Evolutionary conservation across 1,140 invertebrate species (phyloP), one percentile per base, ranked within the genome.

Genomic region (Danaus melanippus): DNA sequence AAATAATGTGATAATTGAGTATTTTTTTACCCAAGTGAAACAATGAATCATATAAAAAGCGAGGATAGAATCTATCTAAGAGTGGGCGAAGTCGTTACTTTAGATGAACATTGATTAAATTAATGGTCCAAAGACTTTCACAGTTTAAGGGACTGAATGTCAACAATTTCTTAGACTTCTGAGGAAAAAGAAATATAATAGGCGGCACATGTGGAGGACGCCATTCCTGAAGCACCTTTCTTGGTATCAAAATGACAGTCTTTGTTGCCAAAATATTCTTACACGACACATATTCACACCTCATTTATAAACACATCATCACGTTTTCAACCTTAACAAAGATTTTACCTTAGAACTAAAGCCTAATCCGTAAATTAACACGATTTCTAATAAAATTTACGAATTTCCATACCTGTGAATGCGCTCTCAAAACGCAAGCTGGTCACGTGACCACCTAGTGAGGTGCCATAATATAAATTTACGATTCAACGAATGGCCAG

Each of bases 201-300:
- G 74, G 77, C 83, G 77, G 84, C 81, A 86, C 86, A 87, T 87
- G 86, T 87, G 85, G 85, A 79, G 84, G 86, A 87, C 86, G 86
- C 86, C 86, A 87, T 87, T 87, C 84, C 77, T 81, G 77, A 85
- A 83, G 82, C 81, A 81, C 83, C 84, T 77, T 81, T 84, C 83
- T 81, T 85, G 83, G 82, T 86, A 84, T 80, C 76, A 80, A 83
- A 84, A 75, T 84, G 79, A 82, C 77, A 84, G 75, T 78, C 78
- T 83, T 84, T 86, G 78, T 83, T 82, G 78, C 70, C 59, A 64
- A 83, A 77, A 78, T 83, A 76, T 77, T 63, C 70, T 64, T 70
- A 64, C 74, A 79, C 73, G 64, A 64, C 79, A 84, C 83, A 48
- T 68, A 67, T 66, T 76, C 65, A 76, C 78, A 79, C 66, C 56